These are phyloP conservation scores for Pseudorasbora parva DNA, from an alignment of 2,113 vertebrate species.

Conservation along the genomic window DNA sequence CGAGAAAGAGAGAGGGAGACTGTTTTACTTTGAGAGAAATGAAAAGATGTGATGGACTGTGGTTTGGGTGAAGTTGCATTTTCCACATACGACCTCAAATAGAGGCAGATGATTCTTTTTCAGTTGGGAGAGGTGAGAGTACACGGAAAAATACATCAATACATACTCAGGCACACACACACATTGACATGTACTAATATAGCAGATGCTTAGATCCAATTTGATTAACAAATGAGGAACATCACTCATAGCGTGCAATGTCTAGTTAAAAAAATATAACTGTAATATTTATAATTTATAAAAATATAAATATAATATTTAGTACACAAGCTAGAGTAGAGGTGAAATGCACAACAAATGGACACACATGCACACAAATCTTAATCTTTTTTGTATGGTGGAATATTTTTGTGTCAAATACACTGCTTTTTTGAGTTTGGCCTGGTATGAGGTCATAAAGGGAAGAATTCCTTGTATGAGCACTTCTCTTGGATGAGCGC, in stretches of 20 bases:
- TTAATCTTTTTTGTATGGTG: too few relatives aligned
- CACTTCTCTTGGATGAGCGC: too few relatives aligned
- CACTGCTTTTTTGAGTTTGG: too few relatives aligned
- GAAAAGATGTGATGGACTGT: conserved; percentile 56
- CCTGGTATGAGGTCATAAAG: too few relatives aligned
- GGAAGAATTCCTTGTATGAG: too few relatives aligned
- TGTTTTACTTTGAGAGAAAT: conserved; percentile 74
- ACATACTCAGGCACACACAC: background rate
- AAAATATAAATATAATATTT: too few relatives aligned
- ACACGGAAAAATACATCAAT: conserved; percentile 23
- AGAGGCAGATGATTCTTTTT: conserved; percentile 62
- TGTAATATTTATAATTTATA: too few relatives aligned
- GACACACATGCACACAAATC: background rate
- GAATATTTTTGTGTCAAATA: too few relatives aligned
- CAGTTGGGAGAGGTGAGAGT: conserved; percentile 47
- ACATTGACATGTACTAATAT: background rate
- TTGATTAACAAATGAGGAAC: background rate
- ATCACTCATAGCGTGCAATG: background rate
- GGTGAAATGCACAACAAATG: background rate
- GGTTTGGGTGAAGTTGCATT: conserved; percentile 79
- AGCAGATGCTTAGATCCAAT: background rate
- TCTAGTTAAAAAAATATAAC: background rate
- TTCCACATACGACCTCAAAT: conserved; percentile 73
- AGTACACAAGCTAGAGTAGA: background rate
- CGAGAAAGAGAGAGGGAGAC: conserved; percentile 43